phyloP scores from a whole-genome alignment of 2,113 vertebrate genomes.

The Meriones unguiculatus region DNA sequence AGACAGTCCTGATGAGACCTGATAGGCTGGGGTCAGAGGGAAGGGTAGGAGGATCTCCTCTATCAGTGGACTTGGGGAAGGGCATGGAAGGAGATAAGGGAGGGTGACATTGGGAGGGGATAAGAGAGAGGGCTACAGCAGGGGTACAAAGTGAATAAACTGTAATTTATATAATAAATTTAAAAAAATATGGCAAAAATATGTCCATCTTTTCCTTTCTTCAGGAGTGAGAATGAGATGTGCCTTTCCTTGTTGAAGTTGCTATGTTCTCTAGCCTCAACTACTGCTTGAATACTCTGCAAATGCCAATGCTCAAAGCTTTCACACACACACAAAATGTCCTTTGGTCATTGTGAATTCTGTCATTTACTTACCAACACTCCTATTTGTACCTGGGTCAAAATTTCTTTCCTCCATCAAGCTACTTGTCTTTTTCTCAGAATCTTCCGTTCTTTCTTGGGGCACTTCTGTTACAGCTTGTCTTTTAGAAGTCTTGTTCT shows the following conservation, averaged over 20 bases:
- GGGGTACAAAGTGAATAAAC: too few relatives aligned
- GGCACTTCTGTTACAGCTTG: background rate
- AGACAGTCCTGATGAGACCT: too few relatives aligned
- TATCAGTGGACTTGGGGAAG: too few relatives aligned
- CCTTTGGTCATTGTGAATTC: conserved; percentile 28
- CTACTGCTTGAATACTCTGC: background rate
- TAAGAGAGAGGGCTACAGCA: too few relatives aligned
- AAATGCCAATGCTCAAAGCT: background rate
- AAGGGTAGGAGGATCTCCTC: too few relatives aligned
- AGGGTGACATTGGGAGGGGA: too few relatives aligned
- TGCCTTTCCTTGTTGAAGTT: background rate
- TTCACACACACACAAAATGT: background rate
- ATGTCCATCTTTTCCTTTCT: background rate
- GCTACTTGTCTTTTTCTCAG: background rate
- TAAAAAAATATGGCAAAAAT: background rate
- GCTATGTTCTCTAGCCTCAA: conserved; percentile 1
- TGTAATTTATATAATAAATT: too few relatives aligned
- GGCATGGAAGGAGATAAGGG: too few relatives aligned
- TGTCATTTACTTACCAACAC: background rate
- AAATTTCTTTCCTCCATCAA: background rate
- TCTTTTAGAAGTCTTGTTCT: background rate
- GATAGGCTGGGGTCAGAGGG: too few relatives aligned
- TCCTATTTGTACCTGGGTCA: background rate
- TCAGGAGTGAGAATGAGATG: background rate
- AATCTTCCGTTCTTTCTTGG: background rate